Conservation (phyloP, 1,140 invertebrate genomes). For the Cherax destructor region DNA sequence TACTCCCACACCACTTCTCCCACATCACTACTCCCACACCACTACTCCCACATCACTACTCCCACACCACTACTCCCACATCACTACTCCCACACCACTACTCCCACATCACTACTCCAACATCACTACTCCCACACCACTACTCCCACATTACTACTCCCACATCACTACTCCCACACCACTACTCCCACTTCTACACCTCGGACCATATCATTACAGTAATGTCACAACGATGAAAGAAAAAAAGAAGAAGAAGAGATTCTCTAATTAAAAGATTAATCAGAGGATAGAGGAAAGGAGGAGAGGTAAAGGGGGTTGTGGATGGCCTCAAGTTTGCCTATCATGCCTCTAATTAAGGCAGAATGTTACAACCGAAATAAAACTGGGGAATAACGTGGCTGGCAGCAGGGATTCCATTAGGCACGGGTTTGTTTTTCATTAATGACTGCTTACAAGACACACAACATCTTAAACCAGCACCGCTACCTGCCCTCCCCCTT, state of each 20-base stretch:
- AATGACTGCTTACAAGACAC: slow-evolving; percentile 67
- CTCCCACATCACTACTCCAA: no score
- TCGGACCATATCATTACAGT: no score
- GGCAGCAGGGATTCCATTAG: slow-evolving; percentile 50
- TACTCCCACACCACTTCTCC: no score
- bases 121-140: no score
- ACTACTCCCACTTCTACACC: no score
- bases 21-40: no score
- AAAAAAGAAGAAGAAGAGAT: not conserved
- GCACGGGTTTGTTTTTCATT: slow-evolving; percentile 68
- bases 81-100: no score
- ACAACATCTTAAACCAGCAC: slow-evolving; percentile 60
- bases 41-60: no score
- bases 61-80: no score
- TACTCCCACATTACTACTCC: no score
- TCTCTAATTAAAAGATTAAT: slow-evolving; percentile 14
- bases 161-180: no score
- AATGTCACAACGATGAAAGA: no score
- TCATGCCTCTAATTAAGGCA: slow-evolving; percentile 66
- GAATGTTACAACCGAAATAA: slow-evolving; percentile 61
- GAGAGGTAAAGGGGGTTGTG: not conserved
- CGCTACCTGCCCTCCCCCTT: not conserved
- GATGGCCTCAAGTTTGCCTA: slow-evolving; percentile 20
- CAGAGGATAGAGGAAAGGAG: not conserved
- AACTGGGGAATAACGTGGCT: slow-evolving; percentile 38